Base-by-base conservation (phyloP, 1,140 invertebrate genomes). In the Teleopsis dalmanni region DNA sequence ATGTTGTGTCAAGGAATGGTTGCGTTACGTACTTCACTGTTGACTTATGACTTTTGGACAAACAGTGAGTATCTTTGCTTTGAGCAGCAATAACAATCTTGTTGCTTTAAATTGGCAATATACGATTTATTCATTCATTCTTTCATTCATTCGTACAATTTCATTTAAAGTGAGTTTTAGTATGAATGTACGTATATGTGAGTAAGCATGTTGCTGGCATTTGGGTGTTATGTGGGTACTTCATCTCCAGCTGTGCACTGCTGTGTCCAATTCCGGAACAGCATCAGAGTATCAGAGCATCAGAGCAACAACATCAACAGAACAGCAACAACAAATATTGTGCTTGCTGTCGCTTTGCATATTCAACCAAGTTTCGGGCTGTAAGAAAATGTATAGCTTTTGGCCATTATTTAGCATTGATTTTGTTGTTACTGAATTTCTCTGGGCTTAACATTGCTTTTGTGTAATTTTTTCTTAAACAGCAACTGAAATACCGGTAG, bases 401-500 rank as follows among this genome's bases (percentile, higher is more conserved):
- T n/a, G n/a, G n/a, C n/a, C n/a, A n/a, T n/a, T n/a, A n/a, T n/a
- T n/a, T n/a, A n/a, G n/a, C n/a, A n/a, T n/a, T n/a, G n/a, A n/a
- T 29, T 29, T 29, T 7, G 27, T 29, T 29, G 27, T 13, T 29
- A 8, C 7, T 29, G 27, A 29, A 29, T 29, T 13, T 29, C n/a
- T n/a, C n/a, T n/a, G n/a, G n/a, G n/a, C n/a, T n/a, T n/a, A n/a
- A n/a, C 16, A 19, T 37, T 37, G 18, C 31, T 29, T 43, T 23
- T 22, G 18, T 37, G 18, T 1, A 35, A 14, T 37, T 6, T 22
- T 43, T 16, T 43, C 14, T n/a, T n/a, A n/a, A 43, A 27, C 41
- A 29, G 1, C 33, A 9, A 16, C 37, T 36, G 35, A 51, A 65
- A 65, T 50, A 62, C 62, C 62, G 53, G 62, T 65, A 65, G 62